A percentile compares a stretch with the other conserved stretches of the same genome.
Conservation (phyloP, 2,888 invertebrate genomes). For the Metacarcinus magister region DNA sequence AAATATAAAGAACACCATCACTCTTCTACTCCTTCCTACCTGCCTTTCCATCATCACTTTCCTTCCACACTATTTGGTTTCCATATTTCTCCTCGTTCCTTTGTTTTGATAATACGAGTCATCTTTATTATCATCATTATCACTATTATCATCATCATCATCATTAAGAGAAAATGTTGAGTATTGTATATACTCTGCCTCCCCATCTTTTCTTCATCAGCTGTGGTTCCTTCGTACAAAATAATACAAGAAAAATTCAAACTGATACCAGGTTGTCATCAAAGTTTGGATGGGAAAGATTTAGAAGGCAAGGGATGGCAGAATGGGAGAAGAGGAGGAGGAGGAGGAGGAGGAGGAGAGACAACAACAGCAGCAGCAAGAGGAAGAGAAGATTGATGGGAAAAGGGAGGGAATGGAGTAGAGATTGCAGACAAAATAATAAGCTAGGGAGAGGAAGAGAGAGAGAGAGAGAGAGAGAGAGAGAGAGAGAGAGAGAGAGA, state of each 20-base stretch:
- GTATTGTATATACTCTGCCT: not conserved
- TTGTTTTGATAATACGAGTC: no score
- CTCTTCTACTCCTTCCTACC: no score
- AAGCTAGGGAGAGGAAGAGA: not conserved
- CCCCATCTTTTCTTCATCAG: no score
- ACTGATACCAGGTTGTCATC: not conserved
- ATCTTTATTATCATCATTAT: no score
- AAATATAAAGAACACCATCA: no score
- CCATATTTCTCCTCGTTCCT: no score
- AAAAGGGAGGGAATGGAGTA: not conserved
- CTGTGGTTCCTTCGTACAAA: no score
- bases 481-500: slow-evolving; percentile 55
- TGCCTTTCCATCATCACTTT: no score
- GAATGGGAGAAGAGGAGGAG: not conserved
- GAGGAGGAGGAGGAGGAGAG: not conserved
- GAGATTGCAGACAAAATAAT: not conserved
- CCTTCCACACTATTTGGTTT: no score
- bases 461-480: slow-evolving; percentile 35
- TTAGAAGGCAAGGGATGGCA: not conserved
- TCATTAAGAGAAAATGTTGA: not conserved
- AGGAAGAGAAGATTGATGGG: not conserved
- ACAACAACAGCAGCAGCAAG: not conserved
- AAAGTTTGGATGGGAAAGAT: not conserved
- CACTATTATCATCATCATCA: no score
- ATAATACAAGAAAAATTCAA: no score